Evolutionary conservation across 2,888 invertebrate species (phyloP), one percentile per base, ranked within the genome.

Genomic region (Halictus quadricinctus): DNA sequence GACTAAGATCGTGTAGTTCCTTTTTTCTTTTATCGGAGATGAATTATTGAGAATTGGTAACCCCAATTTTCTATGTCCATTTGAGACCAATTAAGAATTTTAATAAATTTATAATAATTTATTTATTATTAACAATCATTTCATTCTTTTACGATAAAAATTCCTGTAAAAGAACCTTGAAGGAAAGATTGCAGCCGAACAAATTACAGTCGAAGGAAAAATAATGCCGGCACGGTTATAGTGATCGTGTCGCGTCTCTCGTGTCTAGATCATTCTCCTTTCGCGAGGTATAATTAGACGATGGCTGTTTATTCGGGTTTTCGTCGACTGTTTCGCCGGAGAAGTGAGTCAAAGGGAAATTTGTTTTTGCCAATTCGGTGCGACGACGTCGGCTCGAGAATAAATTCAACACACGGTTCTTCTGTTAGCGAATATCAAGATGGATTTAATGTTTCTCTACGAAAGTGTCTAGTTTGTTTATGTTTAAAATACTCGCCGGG

Each of bases 311-410:
- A 60, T 43, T 43, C n/a, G 36, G 25, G 60, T 43, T 46, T 72
- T 50, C 64, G 64, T 29, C 64, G 58, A 43, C 18, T 25, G 25
- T 66, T 25, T n/a, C 12, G 29, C 13, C 10, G 21, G 64, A 13
- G 64, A 29, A 64, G 25, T 15, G 64, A 64, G 64, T 64, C 64
- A 64, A 64, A 64, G 64, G 64, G 64, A 54, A 64, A 64, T 64
- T 29, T 64, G 15, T 64, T 64, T 64, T 64, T 29, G 64, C 29
- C 64, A 29, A 64, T 64, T 64, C 64, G 64, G 64, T 29, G 64
- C n/a, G 54, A n/a, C 54, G 54, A 54, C 21, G 50, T 54, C 25
- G 25, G 12, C 60, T 5, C 60, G 25, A 13, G 25, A 25, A 64
- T 64, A 64, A 64, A 64, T 64, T 64, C 29, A 64, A 64, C 54